Base-by-base conservation (phyloP, 2,888 invertebrate species). In the Operophtera brumata region DNA sequence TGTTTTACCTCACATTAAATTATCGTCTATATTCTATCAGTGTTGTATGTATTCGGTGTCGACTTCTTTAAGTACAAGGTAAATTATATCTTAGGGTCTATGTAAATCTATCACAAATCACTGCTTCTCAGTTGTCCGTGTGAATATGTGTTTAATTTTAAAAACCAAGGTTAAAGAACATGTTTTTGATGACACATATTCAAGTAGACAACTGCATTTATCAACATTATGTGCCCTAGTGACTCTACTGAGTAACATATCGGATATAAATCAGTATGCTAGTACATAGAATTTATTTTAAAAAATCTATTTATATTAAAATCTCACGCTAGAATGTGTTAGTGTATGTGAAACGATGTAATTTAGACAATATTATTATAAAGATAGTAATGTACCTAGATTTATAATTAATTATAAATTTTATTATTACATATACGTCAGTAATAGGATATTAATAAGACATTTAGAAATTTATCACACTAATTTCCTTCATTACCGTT, bases 331-430 rank as follows among this genome's bases (percentile, higher is more conserved):
- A 83, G 82, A 62, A 65, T 30, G 53, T 62, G 56, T 62, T 61
- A 63, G 64, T 67, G 57, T 69, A 75, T 74, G 71, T 79, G 77
- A 78, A 75, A 75, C 66, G 77, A 81, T 78, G 80, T 85, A 81
- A 81, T 78, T 80, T 86, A 86, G 86, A 87, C 86, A 86, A 86
- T 86, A 86, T 84, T 85, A 84, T 71, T 71, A 57, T 69, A 82
- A 78, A 25, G 28, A 53, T 62, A 59, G 59, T 45, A 46, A 57
- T 55, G 37, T 74, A 59, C 65, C 75, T 76, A 61, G 50, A 60
- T 62, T 58, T 66, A 64, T 54, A 11, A 45, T 62, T 58, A 67
- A 64, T 54, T n/a, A 45, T 41, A 47, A 34, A 28, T 56, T 49
- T 7, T 49, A 51, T 37, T 49, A 54, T 41, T 42, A 46, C 40